These are phyloP conservation scores for Aleiodes leptofemur DNA, from an alignment of 2,888 invertebrate species.

Conservation along the genomic window DNA sequence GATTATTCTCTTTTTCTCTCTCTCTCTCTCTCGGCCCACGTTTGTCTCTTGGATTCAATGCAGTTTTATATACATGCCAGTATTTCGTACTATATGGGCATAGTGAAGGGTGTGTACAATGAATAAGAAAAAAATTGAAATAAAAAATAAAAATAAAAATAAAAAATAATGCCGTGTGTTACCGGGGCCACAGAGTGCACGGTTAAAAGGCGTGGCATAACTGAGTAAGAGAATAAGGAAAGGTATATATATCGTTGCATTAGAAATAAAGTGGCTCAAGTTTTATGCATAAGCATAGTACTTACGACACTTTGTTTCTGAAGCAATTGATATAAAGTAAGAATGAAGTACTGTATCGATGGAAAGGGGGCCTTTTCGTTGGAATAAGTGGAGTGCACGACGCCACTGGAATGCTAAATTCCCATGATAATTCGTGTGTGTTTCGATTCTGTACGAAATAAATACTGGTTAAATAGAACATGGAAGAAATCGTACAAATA, in stretches of 20 bases:
- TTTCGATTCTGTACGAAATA: conserved; percentile 6
- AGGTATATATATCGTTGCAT: conserved; percentile 62
- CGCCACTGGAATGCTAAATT: conserved; percentile 71
- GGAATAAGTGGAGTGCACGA: conserved; percentile 51
- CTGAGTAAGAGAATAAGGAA: conserved; percentile 69
- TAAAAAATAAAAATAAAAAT: too few relatives aligned
- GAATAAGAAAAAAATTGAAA: conserved; percentile 6
- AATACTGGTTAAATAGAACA: too few relatives aligned
- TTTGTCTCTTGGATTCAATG: conserved; percentile 30
- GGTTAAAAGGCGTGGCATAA: conserved; percentile 69
- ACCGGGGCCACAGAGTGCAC: conserved; percentile 45
- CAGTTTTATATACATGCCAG: not conserved
- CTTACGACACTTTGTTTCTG: too few relatives aligned
- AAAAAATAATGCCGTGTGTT: conserved; percentile 6
- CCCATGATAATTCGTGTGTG: conserved; percentile 62
- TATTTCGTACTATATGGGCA: conserved; percentile 7
- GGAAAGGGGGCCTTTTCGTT: conserved; percentile 50
- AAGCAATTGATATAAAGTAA: conserved; percentile 52
- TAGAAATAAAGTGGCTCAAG: too few relatives aligned
- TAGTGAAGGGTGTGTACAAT: conserved; percentile 53
- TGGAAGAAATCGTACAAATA: too few relatives aligned
- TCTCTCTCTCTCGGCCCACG: conserved; percentile 12
- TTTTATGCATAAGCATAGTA: too few relatives aligned
- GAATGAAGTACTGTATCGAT: conserved; percentile 55
- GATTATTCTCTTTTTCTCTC: not conserved